Conservation (phyloP, 2,888 invertebrate species). For the Laothoe populi region DNA sequence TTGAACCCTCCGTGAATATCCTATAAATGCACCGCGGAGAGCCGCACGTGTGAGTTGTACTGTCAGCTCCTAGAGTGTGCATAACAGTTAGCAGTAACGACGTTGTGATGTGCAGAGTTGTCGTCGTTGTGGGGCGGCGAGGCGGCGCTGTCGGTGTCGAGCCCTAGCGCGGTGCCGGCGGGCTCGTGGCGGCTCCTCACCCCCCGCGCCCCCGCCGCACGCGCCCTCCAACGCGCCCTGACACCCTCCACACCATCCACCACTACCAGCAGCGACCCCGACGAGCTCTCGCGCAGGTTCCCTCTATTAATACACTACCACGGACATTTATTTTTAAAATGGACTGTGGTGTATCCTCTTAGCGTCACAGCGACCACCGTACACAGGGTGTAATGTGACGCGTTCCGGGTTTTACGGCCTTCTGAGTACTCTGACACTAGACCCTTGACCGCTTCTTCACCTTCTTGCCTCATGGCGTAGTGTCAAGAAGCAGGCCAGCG, state of each 20-base stretch:
- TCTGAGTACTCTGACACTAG: too few relatives aligned
- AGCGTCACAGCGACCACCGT: too few relatives aligned
- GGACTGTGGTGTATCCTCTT: neutral
- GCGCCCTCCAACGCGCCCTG: constrained; percentile 51
- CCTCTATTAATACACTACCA: neutral
- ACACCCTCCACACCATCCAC: constrained; percentile 37
- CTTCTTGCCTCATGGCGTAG: too few relatives aligned
- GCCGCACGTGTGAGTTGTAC: too few relatives aligned
- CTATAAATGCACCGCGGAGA: too few relatives aligned
- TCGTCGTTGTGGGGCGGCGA: constrained; percentile 38
- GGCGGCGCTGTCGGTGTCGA: constrained; percentile 30
- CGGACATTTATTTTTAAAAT: constrained; percentile 28
- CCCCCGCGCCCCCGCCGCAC: constrained; percentile 49
- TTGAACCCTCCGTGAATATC: too few relatives aligned
- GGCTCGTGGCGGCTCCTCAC: constrained; percentile 56
- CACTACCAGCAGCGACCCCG: constrained; percentile 37
- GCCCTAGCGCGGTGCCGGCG: constrained; percentile 33
- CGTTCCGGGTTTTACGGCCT: too few relatives aligned
- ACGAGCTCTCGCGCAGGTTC: constrained; percentile 42
- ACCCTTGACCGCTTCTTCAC: too few relatives aligned
- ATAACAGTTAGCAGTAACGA: neutral
- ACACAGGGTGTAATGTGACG: too few relatives aligned
- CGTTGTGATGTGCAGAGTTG: constrained; percentile 43
- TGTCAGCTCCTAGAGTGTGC: too few relatives aligned
- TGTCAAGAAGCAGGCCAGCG: too few relatives aligned